A percentile compares a stretch with the other conserved stretches of the same genome.
phyloP scores from a whole-genome alignment of 2,797 vertebrate species.

The Sparus aurata region DNA sequence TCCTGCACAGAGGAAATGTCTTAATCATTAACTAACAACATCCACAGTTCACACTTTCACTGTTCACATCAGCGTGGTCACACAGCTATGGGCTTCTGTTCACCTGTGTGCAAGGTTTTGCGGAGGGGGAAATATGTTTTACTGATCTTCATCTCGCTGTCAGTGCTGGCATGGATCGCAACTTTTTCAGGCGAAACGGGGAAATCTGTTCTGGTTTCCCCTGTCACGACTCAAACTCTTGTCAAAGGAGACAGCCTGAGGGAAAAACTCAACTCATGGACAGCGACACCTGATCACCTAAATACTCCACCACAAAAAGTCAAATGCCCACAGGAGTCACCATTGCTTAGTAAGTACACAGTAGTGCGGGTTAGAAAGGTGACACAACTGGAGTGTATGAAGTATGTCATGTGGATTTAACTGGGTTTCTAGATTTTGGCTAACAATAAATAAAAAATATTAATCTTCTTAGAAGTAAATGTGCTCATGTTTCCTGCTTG shows the following conservation, averaged over 20 bases:
- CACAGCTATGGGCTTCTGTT: conserved; percentile 84
- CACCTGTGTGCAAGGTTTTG: conserved; percentile 74
- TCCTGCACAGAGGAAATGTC: conserved; percentile 42
- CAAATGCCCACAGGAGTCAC: conserved; percentile 87
- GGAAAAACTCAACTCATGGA: conserved; percentile 33
- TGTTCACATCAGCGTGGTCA: conserved; percentile 16
- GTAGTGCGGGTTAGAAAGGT: not conserved
- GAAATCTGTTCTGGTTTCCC: conserved; percentile 41
- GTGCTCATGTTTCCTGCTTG: not conserved
- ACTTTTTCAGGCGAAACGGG: conserved; percentile 79
- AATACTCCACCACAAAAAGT: conserved; percentile 38
- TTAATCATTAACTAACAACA: conserved; percentile 27
- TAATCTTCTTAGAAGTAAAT: not conserved
- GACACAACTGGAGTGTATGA: not conserved
- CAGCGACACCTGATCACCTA: conserved; percentile 17
- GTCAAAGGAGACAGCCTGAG: conserved; percentile 42
- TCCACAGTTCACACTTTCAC: conserved; percentile 11
- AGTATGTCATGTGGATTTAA: not conserved
- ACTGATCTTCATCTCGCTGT: conserved; percentile 84
- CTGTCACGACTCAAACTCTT: conserved; percentile 53
- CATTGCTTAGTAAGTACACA: conserved; percentile 90
- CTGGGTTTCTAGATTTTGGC: not conserved
- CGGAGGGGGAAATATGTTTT: conserved; percentile 87
- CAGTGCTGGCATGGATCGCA: conserved; percentile 88
- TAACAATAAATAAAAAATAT: too few species aligned